Percentiles rank a stretch among this genome's conserved stretches.
These are phyloP conservation scores for Steromphala cineraria DNA, from an alignment of 2,888 invertebrate species.

Conservation along the genomic window DNA sequence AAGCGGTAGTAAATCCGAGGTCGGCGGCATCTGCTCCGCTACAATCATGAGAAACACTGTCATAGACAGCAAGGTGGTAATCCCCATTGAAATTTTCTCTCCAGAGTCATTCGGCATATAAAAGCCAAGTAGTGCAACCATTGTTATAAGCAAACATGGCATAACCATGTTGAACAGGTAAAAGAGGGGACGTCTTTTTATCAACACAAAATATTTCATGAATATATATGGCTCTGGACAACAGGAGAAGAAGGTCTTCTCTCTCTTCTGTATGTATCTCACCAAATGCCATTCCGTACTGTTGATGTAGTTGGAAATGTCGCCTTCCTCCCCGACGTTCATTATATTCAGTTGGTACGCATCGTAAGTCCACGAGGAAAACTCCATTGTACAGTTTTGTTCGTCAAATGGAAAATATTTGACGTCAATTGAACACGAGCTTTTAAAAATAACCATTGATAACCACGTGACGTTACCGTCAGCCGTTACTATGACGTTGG, in stretches of 20 bases:
- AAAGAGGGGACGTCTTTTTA: conserved; percentile 78
- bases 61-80: conserved; percentile 79
- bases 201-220: conserved; percentile 77
- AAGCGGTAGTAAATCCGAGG: conserved; percentile 78
- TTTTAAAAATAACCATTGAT: conserved; percentile 78
- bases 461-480: conserved; percentile 79
- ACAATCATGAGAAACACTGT: conserved; percentile 79
- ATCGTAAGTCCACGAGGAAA: conserved; percentile 79
- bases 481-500: conserved; percentile 78
- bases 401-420: conserved; percentile 79
- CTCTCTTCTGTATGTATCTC: conserved; percentile 77
- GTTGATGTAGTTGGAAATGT: conserved; percentile 91
- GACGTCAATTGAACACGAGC: conserved; percentile 78
- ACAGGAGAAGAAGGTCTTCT: conserved; percentile 77
- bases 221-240: conserved; percentile 77
- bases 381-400: conserved; percentile 78
- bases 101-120: conserved; percentile 79
- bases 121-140: conserved; percentile 79
- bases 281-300: conserved; percentile 91
- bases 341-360: conserved; percentile 74
- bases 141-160: conserved; percentile 78
- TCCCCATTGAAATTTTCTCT: conserved; percentile 77
- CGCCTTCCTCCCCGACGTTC: conserved; percentile 84
- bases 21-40: conserved; percentile 79
- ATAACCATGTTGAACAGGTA: conserved; percentile 79